Percentiles rank a stretch among this genome's conserved stretches.
These are phyloP conservation scores for Rynchops niger DNA, from an alignment of 2,113 vertebrate species.

Conservation along the genomic window DNA sequence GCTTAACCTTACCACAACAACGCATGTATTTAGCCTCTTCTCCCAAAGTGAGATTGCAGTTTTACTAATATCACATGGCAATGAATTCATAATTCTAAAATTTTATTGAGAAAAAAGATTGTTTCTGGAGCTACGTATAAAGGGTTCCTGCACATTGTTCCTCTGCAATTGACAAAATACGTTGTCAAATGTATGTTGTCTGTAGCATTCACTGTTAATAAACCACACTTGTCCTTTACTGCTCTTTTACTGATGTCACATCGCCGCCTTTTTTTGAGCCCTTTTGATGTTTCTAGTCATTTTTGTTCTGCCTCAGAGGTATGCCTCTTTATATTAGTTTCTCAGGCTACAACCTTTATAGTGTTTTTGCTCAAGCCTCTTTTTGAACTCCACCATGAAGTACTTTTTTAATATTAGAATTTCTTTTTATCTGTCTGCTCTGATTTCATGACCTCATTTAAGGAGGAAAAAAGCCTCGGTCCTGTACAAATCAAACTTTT, in stretches of 20 bases:
- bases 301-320: background rate
- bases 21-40: background rate
- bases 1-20: background rate
- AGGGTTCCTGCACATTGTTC: background rate
- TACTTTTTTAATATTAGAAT: background rate
- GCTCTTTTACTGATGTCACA: background rate
- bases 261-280: background rate
- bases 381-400: background rate
- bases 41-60: background rate
- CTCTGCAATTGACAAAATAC: background rate
- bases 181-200: background rate
- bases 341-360: background rate
- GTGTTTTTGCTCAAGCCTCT: background rate
- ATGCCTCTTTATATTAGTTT: background rate
- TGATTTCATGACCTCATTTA: background rate
- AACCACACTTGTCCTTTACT: background rate
- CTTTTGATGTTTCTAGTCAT: background rate
- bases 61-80: background rate
- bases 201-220: background rate
- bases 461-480: background rate
- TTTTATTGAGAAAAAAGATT: background rate
- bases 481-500: background rate
- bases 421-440: background rate
- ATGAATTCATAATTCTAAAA: background rate
- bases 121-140: background rate